Evolutionary conservation across 1,140 invertebrate species (phyloP).

Genomic region (Drosophila sturtevanti): DNA sequence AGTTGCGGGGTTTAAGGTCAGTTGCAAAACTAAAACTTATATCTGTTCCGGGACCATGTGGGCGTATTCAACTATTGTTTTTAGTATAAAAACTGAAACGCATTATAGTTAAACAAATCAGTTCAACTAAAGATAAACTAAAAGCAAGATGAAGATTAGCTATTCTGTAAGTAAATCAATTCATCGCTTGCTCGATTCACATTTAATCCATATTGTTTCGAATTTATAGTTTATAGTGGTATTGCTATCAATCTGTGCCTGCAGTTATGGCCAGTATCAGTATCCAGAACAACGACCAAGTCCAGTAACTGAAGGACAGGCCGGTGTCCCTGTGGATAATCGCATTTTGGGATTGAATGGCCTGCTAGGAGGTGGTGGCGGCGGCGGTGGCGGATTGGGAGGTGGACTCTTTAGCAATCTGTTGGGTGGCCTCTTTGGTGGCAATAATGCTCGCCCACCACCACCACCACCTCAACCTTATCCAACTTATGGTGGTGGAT

Average conservation of each 20-base stretch:
- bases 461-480: not conserved
- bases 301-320: constrained; percentile 6
- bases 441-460: not conserved
- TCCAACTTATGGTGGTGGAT: constrained; percentile 15
- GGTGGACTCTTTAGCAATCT: not conserved
- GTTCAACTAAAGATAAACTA: constrained; percentile 52
- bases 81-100: constrained; percentile 60
- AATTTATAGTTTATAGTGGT: constrained; percentile 35
- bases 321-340: constrained; percentile 53
- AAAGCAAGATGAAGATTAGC: constrained; percentile 53
- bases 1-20: constrained; percentile 63
- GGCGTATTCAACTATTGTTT: constrained; percentile 43
- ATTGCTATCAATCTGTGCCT: constrained; percentile 44
- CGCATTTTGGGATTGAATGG: constrained; percentile 41
- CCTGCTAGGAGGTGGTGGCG: constrained; percentile 12
- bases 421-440: constrained; percentile 4
- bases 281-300: constrained; percentile 50
- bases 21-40: not conserved
- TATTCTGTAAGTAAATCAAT: constrained; percentile 44
- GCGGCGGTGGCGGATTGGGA: not conserved
- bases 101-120: constrained; percentile 37
- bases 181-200: not conserved
- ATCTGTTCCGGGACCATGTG: constrained; percentile 61
- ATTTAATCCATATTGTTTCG: not conserved
- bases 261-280: constrained; percentile 55